Conservation (phyloP, 1,140 invertebrate species). For the Aricia agestis region DNA sequence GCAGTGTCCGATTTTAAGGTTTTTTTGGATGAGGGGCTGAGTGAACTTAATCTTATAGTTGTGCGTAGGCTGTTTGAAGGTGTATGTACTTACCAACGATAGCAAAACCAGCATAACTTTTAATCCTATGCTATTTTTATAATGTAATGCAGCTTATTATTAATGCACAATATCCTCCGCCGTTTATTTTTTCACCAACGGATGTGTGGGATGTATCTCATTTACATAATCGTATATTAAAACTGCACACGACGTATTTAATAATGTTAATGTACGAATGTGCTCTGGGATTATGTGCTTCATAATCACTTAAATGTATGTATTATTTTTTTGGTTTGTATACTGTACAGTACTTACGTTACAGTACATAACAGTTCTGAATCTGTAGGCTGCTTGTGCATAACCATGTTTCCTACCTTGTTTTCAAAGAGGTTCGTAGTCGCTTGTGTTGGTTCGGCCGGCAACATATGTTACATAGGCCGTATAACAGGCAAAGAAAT, state of each 20-base stretch:
- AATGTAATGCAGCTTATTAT: neutral
- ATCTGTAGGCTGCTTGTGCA: too few species aligned
- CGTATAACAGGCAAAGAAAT: too few species aligned
- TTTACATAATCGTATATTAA: slow-evolving; percentile 28
- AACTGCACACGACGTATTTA: slow-evolving; percentile 11
- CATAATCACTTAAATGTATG: neutral
- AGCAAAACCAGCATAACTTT: neutral
- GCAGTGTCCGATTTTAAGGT: too few species aligned
- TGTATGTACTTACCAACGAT: neutral
- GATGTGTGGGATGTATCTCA: slow-evolving; percentile 21
- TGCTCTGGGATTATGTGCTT: neutral
- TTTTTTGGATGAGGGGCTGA: too few species aligned
- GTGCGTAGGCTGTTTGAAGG: neutral
- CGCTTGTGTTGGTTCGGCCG: too few species aligned
- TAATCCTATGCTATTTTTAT: neutral
- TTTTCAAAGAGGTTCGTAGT: too few species aligned
- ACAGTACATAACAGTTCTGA: too few species aligned
- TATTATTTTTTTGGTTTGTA: too few species aligned
- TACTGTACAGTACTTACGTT: too few species aligned
- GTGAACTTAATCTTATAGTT: too few species aligned
- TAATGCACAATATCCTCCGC: neutral
- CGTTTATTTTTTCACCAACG: slow-evolving; percentile 6
- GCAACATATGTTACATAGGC: too few species aligned
- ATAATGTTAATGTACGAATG: slow-evolving; percentile 6
- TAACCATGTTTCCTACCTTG: too few species aligned